Percentiles rank a stretch among this genome's conserved stretches.
Conservation (phyloP, 2,797 vertebrate genomes). For the Schizopygopsis malacanthus region DNA sequence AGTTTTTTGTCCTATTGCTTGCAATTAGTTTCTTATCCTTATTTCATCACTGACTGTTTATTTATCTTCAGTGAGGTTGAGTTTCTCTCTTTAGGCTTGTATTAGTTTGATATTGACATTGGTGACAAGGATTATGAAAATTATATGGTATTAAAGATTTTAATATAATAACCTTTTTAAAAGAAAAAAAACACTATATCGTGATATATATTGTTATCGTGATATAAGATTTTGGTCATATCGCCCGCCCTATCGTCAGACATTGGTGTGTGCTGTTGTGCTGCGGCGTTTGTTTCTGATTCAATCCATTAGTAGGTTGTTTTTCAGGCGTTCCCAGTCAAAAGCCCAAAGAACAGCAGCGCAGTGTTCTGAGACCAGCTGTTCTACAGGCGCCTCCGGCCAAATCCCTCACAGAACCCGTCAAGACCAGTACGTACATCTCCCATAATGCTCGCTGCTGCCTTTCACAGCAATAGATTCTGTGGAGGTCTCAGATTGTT, state of each 20-base stretch:
- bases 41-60: too few relatives aligned
- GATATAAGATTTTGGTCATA: too few relatives aligned
- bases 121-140: too few relatives aligned
- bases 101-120: too few relatives aligned
- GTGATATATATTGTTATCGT: too few relatives aligned
- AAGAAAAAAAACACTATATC: too few relatives aligned
- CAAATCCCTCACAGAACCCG: conserved; percentile 87
- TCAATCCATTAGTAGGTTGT: conserved; percentile 66
- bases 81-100: too few relatives aligned
- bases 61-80: too few relatives aligned
- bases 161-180: too few relatives aligned
- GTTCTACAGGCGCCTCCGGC: conserved; percentile 92
- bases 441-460: conserved; percentile 1
- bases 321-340: conserved; percentile 94
- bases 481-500: neutral
- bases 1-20: too few relatives aligned
- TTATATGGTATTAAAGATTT: too few relatives aligned
- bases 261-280: conserved; percentile 7
- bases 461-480: neutral
- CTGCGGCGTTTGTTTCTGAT: conserved; percentile 57
- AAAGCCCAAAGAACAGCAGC: conserved; percentile 97
- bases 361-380: conserved; percentile 95
- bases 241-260: neutral
- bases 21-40: too few relatives aligned
- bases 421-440: conserved; percentile 75